Percentiles rank a stretch among this genome's conserved stretches.
phyloP scores from a whole-genome alignment of 2,113 vertebrate genomes.

The Dunckerocampus dactyliophorus region DNA sequence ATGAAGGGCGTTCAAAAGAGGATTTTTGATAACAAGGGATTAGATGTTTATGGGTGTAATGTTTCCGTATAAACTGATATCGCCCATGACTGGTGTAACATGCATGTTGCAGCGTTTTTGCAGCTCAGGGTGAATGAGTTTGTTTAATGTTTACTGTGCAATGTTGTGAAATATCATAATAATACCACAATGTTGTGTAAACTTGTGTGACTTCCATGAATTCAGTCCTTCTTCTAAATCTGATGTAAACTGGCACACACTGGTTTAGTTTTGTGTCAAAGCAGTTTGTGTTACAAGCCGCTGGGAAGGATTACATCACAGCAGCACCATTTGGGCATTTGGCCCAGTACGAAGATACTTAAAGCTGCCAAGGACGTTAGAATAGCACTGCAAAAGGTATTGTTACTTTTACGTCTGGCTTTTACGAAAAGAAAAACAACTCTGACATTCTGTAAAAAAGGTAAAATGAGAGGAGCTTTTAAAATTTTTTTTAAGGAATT shows the following conservation, averaged over 20 bases:
- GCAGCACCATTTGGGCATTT: constrained; percentile 39
- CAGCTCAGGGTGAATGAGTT: too few species aligned
- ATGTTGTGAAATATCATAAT: too few species aligned
- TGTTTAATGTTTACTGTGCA: too few species aligned
- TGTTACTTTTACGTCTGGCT: constrained; percentile 6
- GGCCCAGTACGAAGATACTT: constrained; percentile 40
- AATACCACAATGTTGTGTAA: too few species aligned
- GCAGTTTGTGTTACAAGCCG: constrained; percentile 58
- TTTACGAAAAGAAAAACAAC: constrained; percentile 2
- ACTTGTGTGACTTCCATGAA: too few species aligned
- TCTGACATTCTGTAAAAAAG: constrained; percentile 6
- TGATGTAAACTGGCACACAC: constrained; percentile 13
- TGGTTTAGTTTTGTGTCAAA: constrained; percentile 14
- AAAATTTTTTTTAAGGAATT: constrained; percentile 26
- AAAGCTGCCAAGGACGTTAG: constrained; percentile 38
- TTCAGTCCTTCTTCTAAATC: not conserved
- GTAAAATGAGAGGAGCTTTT: constrained; percentile 13
- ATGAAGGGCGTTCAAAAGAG: too few species aligned
- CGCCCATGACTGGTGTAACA: too few species aligned
- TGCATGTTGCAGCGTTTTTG: too few species aligned
- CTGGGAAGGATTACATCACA: constrained; percentile 57
- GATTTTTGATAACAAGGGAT: too few species aligned
- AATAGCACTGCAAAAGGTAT: constrained; percentile 19
- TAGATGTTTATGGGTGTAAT: too few species aligned
- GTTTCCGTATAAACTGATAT: too few species aligned